phyloP scores from a whole-genome alignment of 2,113 vertebrate genomes.

The Promerops cafer region DNA sequence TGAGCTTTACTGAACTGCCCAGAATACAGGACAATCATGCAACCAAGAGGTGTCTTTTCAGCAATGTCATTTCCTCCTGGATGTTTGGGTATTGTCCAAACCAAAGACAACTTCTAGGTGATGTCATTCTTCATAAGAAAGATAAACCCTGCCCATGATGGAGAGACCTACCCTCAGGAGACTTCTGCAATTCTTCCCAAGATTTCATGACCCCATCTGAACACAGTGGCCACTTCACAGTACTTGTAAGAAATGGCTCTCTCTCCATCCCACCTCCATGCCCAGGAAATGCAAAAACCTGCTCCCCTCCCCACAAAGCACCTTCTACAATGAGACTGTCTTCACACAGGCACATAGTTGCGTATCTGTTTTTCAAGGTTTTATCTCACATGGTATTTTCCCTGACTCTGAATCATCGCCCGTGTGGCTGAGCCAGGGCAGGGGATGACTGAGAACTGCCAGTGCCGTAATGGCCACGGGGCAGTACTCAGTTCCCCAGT shows the following conservation, averaged over 20 bases:
- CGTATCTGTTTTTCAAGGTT: not conserved
- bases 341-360: rapidly evolving
- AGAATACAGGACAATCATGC: not conserved
- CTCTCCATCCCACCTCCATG: not conserved
- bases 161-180: not conserved
- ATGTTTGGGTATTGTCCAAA: not conserved
- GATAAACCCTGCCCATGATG: not conserved
- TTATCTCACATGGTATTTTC: not conserved
- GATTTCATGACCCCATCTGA: not conserved
- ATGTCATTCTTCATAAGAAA: not conserved
- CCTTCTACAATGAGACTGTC: not conserved
- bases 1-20: not conserved
- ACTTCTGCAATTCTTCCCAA: not conserved
- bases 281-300: not conserved
- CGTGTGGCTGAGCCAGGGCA: rapidly evolving
- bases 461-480: not conserved
- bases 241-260: not conserved
- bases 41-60: not conserved
- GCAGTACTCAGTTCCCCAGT: not conserved
- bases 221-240: not conserved
- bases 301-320: not conserved
- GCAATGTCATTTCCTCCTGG: not conserved
- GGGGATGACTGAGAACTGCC: not conserved
- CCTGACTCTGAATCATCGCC: constrained; percentile 19
- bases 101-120: not conserved